Conservation (phyloP, 1,140 invertebrate species). For the Calliphora vicina region DNA sequence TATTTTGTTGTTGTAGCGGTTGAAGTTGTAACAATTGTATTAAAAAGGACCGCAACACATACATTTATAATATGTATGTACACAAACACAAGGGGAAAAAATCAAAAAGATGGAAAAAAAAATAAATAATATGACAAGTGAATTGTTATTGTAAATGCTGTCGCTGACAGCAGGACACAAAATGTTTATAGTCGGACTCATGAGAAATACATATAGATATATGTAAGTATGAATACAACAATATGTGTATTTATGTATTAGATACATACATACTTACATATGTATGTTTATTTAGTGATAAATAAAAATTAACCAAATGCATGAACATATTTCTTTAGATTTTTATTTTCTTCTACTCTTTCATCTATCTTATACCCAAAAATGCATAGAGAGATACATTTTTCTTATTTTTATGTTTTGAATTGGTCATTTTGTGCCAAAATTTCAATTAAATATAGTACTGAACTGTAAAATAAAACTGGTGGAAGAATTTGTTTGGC, state of each 20-base stretch:
- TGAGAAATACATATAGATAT: not conserved
- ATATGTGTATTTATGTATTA: not conserved
- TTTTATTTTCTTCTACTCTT: too few species aligned
- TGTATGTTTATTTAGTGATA: too few species aligned
- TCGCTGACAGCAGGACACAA: slow-evolving; percentile 8
- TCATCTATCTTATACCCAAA: too few species aligned
- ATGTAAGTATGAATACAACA: not conserved
- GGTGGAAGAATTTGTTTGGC: too few species aligned
- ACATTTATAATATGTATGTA: too few species aligned
- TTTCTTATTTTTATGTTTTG: too few species aligned
- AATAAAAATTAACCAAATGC: not conserved
- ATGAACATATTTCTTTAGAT: not conserved
- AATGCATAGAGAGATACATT: too few species aligned
- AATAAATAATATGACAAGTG: not conserved
- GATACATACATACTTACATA: too few species aligned
- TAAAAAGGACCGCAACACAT: not conserved
- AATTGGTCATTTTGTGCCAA: too few species aligned
- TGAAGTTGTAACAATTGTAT: not conserved
- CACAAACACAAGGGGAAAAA: not conserved
- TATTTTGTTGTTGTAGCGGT: not conserved
- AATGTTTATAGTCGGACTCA: not conserved
- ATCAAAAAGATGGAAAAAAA: not conserved
- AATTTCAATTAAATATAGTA: too few species aligned
- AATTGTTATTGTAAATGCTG: slow-evolving; percentile 10
- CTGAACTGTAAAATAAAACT: too few species aligned